Conservation (phyloP, 2,113 vertebrate genomes). For the Sinosuthora webbiana region DNA sequence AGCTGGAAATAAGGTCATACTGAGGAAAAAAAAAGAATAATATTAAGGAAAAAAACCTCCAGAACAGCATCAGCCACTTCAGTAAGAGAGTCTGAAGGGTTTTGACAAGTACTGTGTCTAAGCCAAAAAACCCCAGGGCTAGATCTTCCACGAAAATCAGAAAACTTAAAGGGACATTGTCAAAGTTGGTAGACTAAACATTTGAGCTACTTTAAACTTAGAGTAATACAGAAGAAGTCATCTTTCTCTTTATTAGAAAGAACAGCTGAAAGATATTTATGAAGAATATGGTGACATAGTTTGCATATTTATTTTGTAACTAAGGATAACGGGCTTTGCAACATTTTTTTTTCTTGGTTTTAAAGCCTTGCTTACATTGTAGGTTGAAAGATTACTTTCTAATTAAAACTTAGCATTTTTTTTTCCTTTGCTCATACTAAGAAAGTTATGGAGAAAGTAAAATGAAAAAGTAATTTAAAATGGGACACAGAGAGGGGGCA, state of each 20-base stretch:
- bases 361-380: not conserved
- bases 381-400: conserved; percentile 36
- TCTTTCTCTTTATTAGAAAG: conserved; percentile 9
- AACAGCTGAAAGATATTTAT: conserved; percentile 30
- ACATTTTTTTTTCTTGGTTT: not conserved
- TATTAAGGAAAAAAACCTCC: not conserved
- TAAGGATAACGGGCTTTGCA: conserved; percentile 1
- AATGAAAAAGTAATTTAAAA: conserved; percentile 18
- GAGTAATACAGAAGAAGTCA: not conserved
- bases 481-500: not conserved
- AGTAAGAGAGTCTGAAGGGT: conserved; percentile 35
- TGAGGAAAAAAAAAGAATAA: not conserved
- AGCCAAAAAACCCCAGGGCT: conserved; percentile 48
- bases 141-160: conserved; percentile 15
- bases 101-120: conserved; percentile 57
- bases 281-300: not conserved
- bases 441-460: not conserved
- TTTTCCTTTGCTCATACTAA: not conserved
- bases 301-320: conserved; percentile 10
- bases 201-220: conserved; percentile 20
- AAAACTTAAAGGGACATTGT: conserved; percentile 54
- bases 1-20: conserved; percentile 62
- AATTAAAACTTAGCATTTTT: not conserved
- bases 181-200: conserved; percentile 44
- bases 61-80: conserved; percentile 23